Evolutionary conservation across 1,140 invertebrate species (phyloP).

Genomic region (Acyrthosiphon pisum): DNA sequence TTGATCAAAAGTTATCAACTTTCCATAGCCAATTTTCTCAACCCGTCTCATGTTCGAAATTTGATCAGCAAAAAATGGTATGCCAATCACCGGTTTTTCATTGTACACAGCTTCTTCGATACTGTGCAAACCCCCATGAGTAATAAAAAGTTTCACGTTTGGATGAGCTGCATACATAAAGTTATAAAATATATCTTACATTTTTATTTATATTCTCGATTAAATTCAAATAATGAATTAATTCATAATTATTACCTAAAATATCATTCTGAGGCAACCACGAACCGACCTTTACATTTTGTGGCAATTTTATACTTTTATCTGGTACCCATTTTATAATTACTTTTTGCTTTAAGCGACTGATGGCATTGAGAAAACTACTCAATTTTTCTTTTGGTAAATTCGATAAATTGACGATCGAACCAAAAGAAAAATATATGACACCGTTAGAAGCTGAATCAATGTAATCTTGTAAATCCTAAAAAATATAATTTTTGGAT

Average conservation of each 20-base stretch:
- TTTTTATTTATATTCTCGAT: neutral
- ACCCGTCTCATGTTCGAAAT: slow-evolving; percentile 64
- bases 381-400: slow-evolving; percentile 33
- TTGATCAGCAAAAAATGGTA: slow-evolving; percentile 74
- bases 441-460: slow-evolving; percentile 66
- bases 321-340: slow-evolving; percentile 70
- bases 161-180: slow-evolving; percentile 60
- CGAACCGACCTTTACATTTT: slow-evolving; percentile 44
- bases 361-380: slow-evolving; percentile 61
- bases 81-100: slow-evolving; percentile 66
- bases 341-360: slow-evolving; percentile 65
- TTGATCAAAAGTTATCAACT: slow-evolving; percentile 62
- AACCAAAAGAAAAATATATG: slow-evolving; percentile 75
- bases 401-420: slow-evolving; percentile 59
- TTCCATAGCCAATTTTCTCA: slow-evolving; percentile 63
- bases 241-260: slow-evolving; percentile 55
- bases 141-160: slow-evolving; percentile 66
- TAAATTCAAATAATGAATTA: neutral
- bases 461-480: slow-evolving; percentile 58
- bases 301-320: slow-evolving; percentile 43
- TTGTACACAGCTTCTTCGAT: slow-evolving; percentile 65
- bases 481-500: neutral
- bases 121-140: slow-evolving; percentile 67
- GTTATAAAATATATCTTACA: neutral
- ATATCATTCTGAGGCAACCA: slow-evolving; percentile 58